A percentile compares a stretch with the other conserved stretches of the same genome.
Evolutionary conservation across 2,113 vertebrate species (phyloP).

Genomic region (Rhinolophus sinicus): DNA sequence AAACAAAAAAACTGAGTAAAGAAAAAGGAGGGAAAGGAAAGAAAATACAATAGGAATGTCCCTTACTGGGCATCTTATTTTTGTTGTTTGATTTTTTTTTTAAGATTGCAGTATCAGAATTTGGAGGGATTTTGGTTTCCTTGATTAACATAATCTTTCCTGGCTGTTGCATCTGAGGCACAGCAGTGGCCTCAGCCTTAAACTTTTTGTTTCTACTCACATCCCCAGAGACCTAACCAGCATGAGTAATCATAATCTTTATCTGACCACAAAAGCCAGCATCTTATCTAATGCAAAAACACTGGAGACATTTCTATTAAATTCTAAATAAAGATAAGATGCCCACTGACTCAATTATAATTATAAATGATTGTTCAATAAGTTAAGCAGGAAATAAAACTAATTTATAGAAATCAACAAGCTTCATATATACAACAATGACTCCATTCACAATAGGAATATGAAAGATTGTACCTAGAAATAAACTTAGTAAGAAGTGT

Average conservation of each 20-base stretch:
- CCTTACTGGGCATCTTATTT: background rate
- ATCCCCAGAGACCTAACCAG: background rate
- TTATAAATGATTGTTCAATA: background rate
- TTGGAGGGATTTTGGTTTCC: background rate
- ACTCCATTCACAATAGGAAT: background rate
- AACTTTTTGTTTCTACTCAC: background rate
- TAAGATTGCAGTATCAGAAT: background rate
- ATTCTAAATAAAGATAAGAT: background rate
- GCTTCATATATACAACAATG: background rate
- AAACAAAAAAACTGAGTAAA: background rate
- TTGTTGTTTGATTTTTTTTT: background rate
- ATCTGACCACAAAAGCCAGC: background rate
- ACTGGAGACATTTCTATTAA: background rate
- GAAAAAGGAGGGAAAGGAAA: background rate
- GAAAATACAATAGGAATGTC: background rate
- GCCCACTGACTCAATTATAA: background rate
- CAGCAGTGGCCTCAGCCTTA: background rate
- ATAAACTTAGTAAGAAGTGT: background rate
- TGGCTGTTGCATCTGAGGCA: background rate
- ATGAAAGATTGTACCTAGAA: background rate
- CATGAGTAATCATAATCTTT: background rate
- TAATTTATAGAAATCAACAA: background rate
- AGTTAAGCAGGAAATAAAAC: background rate
- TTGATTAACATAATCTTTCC: background rate
- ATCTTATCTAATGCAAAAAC: constrained; percentile 9